phyloP scores from a whole-genome alignment of 2,797 vertebrate species.

The Lepilemur septentrionalis region DNA sequence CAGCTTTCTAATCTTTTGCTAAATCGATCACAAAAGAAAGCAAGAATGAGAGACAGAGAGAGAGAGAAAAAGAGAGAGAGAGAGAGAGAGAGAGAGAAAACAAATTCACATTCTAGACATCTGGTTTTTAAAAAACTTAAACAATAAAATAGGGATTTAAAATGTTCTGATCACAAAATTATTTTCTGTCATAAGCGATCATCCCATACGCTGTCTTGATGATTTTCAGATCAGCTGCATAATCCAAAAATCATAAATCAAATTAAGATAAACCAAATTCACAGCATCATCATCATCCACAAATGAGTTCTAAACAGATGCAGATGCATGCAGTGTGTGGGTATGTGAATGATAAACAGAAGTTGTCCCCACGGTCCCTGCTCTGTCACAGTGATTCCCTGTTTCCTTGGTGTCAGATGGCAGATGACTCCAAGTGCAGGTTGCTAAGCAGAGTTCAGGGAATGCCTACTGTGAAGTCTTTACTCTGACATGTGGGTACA shows the following conservation, averaged over 20 bases:
- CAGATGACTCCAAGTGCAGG: conserved; percentile 47
- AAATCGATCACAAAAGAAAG: conserved; percentile 89
- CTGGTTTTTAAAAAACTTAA: conserved; percentile 79
- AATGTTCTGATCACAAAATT: conserved; percentile 81
- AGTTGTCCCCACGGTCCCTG: conserved; percentile 58
- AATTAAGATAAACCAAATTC: conserved; percentile 83
- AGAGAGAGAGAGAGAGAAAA: conserved; percentile 85
- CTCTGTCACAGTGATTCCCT: conserved; percentile 42
- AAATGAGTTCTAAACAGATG: conserved; percentile 82
- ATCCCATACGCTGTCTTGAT: conserved; percentile 78
- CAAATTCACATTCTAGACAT: conserved; percentile 91
- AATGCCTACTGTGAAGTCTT: conserved; percentile 74
- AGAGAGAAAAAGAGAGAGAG: conserved; percentile 71
- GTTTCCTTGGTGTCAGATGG: conserved; percentile 68
- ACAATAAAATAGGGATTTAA: conserved; percentile 83
- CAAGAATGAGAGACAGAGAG: conserved; percentile 80
- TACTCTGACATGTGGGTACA: conserved; percentile 41
- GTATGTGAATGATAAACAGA: conserved; percentile 76
- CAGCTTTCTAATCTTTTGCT: conserved; percentile 91
- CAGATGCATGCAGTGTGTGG: conserved; percentile 81
- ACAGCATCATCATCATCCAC: conserved; percentile 76
- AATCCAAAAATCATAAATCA: conserved; percentile 82
- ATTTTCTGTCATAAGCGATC: conserved; percentile 81
- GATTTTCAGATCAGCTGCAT: conserved; percentile 81
- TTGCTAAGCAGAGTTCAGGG: conserved; percentile 68